phyloP scores from a whole-genome alignment of 2,113 vertebrate species.

The Coryphaenoides rupestris region DNA sequence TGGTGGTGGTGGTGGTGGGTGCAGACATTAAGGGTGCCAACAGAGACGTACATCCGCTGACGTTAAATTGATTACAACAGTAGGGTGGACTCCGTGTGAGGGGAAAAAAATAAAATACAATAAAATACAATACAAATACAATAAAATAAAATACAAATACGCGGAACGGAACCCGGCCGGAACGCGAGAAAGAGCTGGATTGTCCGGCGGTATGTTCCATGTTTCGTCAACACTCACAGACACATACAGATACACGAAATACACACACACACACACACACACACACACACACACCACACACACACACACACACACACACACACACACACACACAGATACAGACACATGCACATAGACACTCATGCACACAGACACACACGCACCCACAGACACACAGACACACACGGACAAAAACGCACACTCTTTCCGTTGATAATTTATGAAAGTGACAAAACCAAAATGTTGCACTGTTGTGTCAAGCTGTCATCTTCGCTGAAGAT shows the following conservation, averaged over 20 bases:
- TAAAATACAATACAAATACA: not conserved
- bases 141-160: not conserved
- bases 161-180: conserved; percentile 3
- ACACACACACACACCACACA: not conserved
- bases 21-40: conserved; percentile 8
- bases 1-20: not conserved
- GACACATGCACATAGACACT: not conserved
- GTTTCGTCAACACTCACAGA: not conserved
- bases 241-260: not conserved
- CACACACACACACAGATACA: not conserved
- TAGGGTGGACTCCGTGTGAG: conserved; percentile 29
- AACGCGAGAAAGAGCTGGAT: not conserved
- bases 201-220: too few relatives aligned
- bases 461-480: conserved; percentile 2
- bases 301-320: too few relatives aligned
- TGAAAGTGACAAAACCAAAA: not conserved
- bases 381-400: not conserved
- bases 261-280: not conserved
- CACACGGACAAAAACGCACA: too few relatives aligned
- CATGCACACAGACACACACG: not conserved
- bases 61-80: conserved; percentile 32
- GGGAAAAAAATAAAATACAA: conserved; percentile 1
- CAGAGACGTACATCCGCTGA: conserved; percentile 11
- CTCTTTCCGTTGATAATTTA: not conserved
- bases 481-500: conserved; percentile 25